Conservation (phyloP, 2,797 vertebrate genomes). For the Zenarchopterus dispar region DNA sequence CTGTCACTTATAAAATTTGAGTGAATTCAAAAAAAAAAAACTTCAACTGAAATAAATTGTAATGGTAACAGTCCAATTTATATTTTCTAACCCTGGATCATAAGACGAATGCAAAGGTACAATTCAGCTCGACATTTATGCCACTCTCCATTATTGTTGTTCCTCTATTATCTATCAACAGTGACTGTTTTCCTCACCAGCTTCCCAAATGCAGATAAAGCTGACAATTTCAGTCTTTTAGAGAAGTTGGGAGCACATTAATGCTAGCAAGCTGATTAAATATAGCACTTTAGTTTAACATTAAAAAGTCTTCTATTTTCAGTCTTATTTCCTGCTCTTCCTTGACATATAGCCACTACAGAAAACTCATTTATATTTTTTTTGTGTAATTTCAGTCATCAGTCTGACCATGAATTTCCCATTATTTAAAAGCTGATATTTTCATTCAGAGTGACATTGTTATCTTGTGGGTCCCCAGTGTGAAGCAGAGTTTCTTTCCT, state of each 20-base stretch:
- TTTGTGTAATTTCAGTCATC: constrained; percentile 40
- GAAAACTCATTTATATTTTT: constrained; percentile 6
- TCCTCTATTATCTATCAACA: not conserved
- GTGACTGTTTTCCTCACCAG: constrained; percentile 8
- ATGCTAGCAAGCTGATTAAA: constrained; percentile 19
- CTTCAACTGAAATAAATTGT: constrained; percentile 28
- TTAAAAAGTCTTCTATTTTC: constrained; percentile 12
- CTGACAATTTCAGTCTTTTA: constrained; percentile 6
- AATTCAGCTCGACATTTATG: constrained; percentile 2
- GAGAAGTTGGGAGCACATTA: not conserved
- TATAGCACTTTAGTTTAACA: constrained; percentile 15
- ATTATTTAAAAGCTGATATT: constrained; percentile 34
- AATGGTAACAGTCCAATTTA: constrained; percentile 28
- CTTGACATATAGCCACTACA: not conserved
- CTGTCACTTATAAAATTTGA: constrained; percentile 41
- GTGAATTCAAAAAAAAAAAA: constrained; percentile 21
- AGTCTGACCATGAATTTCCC: constrained; percentile 41
- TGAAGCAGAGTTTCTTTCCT: constrained; percentile 31
- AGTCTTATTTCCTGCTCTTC: constrained; percentile 35
- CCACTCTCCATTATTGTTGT: constrained; percentile 6
- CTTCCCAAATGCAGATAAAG: not conserved
- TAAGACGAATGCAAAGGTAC: constrained; percentile 17
- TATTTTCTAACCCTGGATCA: constrained; percentile 8
- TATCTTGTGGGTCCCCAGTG: constrained; percentile 50
- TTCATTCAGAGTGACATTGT: constrained; percentile 28